These are phyloP conservation scores for Nemotelus pantherinus DNA, from an alignment of 2,888 invertebrate genomes.

Conservation along the genomic window DNA sequence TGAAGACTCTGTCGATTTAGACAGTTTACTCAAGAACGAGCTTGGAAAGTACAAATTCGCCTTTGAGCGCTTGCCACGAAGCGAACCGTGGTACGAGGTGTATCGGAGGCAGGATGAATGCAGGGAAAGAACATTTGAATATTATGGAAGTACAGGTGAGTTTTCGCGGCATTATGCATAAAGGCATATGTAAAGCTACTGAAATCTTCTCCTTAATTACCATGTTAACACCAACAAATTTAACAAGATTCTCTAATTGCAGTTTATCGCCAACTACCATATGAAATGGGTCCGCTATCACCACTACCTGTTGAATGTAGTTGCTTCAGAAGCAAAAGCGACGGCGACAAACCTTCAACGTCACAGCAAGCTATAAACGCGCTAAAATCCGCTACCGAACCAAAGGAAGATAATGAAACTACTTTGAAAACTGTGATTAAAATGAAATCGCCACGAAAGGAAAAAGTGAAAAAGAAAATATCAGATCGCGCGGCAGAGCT, in stretches of 20 bases:
- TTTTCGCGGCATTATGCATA: not conserved
- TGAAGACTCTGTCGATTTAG: constrained; percentile 42
- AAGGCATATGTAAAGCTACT: not conserved
- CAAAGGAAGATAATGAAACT: not conserved
- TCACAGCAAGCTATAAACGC: constrained; percentile 43
- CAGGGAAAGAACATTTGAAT: constrained; percentile 71
- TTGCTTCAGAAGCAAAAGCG: constrained; percentile 10
- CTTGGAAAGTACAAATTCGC: constrained; percentile 71
- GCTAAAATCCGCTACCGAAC: not conserved
- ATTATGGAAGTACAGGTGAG: constrained; percentile 60
- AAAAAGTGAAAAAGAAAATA: constrained; percentile 51
- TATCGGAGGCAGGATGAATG: constrained; percentile 81
- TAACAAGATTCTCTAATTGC: constrained; percentile 8
- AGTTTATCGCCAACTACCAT: constrained; percentile 70
- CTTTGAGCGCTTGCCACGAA: constrained; percentile 78
- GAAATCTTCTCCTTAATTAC: constrained; percentile 8
- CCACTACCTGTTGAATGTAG: constrained; percentile 68
- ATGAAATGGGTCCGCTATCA: constrained; percentile 76
- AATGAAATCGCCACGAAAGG: constrained; percentile 31
- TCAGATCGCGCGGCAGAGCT: constrained; percentile 52
- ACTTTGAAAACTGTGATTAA: not conserved
- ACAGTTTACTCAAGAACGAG: constrained; percentile 32
- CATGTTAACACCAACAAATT: no score
- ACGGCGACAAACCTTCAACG: constrained; percentile 52
- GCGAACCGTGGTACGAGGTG: constrained; percentile 82